Base-by-base conservation (phyloP, 2,888 invertebrate genomes). In the Drosophila lutescens region DNA sequence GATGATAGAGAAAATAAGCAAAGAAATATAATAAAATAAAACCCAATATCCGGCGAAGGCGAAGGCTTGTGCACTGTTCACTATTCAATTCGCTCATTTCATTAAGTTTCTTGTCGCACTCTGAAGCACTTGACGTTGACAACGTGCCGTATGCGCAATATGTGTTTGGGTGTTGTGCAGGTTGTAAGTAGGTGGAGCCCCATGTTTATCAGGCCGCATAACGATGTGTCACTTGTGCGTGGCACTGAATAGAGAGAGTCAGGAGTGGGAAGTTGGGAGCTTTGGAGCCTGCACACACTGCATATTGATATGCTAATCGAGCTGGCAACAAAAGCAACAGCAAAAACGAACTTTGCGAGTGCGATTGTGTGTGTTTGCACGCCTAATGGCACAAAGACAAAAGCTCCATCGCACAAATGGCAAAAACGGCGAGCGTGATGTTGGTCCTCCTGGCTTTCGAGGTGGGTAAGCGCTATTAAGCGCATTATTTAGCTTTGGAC, bases 281-380 rank as follows among this genome's bases (percentile, higher is more conserved):
- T 62, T 34, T 43, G 40, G 4, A 34, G 12, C 34, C 34, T 49
- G 57, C 53, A 69, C 53, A 69, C 44, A 69, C 41, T 58, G 55
- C 84, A 86, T 86, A 88, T 88, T 90, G 90, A 90, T 88, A 88
- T 88, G 88, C 89, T 89, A 88, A 88, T 90, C 88, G 89, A 67
- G 71, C 63, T 32, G 62, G 53, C 66, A 62, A 38, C 73, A 47
- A 41, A 30, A 58, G 36, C 46, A 53, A 13, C 49, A 41, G 41
- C 41, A 47, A 43, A 79, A 76, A 81, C 86, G 82, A 23, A 23
- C 44, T 84, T 85, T 72, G 81, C 61, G 41, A 17, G 41, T 30
- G 50, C 20, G 20, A 20, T 20, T 15, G 20, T 38, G 53, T 23
- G 70, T 74, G 74, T 71, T 59, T 73, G 71, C 74, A 66, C 58